Conservation (phyloP, 2,888 invertebrate species). For the Phortica magna region DNA sequence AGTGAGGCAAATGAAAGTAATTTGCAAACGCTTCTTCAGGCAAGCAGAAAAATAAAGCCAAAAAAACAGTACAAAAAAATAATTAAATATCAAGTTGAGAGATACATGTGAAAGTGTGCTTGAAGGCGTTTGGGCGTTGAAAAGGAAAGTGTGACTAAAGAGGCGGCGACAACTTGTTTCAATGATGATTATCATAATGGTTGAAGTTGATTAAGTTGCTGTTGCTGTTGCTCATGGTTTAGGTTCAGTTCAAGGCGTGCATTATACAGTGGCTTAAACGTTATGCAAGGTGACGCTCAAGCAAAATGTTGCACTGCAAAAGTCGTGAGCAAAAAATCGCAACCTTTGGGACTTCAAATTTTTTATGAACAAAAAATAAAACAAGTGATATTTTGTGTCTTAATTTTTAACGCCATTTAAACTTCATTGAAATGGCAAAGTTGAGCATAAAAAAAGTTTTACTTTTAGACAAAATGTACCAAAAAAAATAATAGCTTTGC, state of each 20-base stretch:
- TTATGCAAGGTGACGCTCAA: too few relatives aligned
- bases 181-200: not conserved
- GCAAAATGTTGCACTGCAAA: too few relatives aligned
- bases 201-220: not conserved
- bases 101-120: conserved; percentile 17
- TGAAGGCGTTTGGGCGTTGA: conserved; percentile 11
- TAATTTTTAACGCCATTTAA: too few relatives aligned
- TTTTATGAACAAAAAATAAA: too few relatives aligned
- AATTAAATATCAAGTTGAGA: not conserved
- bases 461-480: not conserved
- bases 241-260: too few relatives aligned
- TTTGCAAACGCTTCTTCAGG: conserved; percentile 22
- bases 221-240: not conserved
- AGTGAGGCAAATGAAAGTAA: conserved; percentile 23
- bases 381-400: too few relatives aligned
- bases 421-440: too few relatives aligned
- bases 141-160: conserved; percentile 23
- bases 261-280: too few relatives aligned
- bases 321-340: too few relatives aligned
- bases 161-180: not conserved
- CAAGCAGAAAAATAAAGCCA: not conserved
- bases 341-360: too few relatives aligned
- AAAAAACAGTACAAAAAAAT: not conserved
- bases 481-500: not conserved
- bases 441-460: too few relatives aligned